These are phyloP conservation scores for Malaclemys terrapin DNA, from an alignment of 2,113 vertebrate genomes.

Conservation along the genomic window DNA sequence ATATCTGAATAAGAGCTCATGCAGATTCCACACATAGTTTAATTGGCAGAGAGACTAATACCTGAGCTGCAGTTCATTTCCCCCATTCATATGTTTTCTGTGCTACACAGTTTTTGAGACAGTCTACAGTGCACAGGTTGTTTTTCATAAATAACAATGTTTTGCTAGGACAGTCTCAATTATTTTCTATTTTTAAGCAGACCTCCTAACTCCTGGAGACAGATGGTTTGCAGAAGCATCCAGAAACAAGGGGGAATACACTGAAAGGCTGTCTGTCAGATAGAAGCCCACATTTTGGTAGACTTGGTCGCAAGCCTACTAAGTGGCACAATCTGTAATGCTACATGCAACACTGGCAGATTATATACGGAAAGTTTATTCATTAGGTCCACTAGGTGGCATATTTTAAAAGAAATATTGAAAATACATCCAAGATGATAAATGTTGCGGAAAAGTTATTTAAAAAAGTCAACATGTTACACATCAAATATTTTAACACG, in stretches of 20 bases:
- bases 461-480: conserved; percentile 6
- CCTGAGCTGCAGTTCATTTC: background rate
- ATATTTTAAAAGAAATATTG: conserved; percentile 36
- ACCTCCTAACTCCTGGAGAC: background rate
- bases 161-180: background rate
- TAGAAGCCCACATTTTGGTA: background rate
- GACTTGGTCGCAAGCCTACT: background rate
- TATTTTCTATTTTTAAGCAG: background rate
- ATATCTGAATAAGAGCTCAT: background rate
- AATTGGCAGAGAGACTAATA: background rate
- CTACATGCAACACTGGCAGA: background rate
- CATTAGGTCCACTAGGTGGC: conserved; percentile 67
- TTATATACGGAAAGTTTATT: rapidly evolving
- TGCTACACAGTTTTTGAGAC: background rate
- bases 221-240: background rate
- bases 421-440: background rate
- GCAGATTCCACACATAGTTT: background rate
- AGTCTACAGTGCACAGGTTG: background rate
- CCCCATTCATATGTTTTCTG: background rate
- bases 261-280: background rate
- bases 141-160: background rate
- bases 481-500: conserved; percentile 23
- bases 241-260: background rate
- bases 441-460: background rate
- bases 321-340: rapidly evolving